Percentiles rank a stretch among this genome's conserved stretches.
Conservation (phyloP, 2,888 invertebrate species). For the Stenodema calcarata region DNA sequence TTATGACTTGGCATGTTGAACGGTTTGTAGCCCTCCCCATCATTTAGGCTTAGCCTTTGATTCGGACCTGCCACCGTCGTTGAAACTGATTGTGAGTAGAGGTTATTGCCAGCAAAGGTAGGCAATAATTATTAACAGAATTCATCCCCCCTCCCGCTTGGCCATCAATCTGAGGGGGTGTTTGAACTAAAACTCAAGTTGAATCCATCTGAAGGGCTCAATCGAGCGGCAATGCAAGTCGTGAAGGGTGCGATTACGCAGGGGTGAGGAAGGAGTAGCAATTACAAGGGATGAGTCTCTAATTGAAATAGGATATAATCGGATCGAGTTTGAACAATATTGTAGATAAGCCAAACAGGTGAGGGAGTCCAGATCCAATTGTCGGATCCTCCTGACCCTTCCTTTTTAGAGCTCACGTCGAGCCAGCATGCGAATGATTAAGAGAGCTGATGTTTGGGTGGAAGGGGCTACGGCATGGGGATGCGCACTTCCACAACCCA, state of each 20-base stretch:
- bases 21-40: background rate
- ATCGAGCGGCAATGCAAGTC: background rate
- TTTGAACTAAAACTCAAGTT: background rate
- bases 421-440: background rate
- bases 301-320: conserved; percentile 15
- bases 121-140: background rate
- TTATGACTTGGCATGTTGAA: background rate
- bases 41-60: background rate
- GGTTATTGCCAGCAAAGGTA: background rate
- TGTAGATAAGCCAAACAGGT: background rate
- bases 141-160: background rate
- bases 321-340: background rate
- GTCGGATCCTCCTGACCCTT: background rate
- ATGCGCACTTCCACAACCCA: no score
- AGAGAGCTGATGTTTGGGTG: background rate
- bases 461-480: background rate
- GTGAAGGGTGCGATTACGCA: background rate
- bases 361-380: background rate
- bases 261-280: background rate
- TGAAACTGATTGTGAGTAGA: background rate
- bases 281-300: conserved; percentile 9
- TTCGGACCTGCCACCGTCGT: background rate
- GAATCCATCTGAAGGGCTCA: background rate
- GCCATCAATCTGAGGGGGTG: background rate
- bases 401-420: background rate